Evolutionary conservation across 2,113 vertebrate genomes (phyloP).

Genomic region (Bufo gargarizans): DNA sequence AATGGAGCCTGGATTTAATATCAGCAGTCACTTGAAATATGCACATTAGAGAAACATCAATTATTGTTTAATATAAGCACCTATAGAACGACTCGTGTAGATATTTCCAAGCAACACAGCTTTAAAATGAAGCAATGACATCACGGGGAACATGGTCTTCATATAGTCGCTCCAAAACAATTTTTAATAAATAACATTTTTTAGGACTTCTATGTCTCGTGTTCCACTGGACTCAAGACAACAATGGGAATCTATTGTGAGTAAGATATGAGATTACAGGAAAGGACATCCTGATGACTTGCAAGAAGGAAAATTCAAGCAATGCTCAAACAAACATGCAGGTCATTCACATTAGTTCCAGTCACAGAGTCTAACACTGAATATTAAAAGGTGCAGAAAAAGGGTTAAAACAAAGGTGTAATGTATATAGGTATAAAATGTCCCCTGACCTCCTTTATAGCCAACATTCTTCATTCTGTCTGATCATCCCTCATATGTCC

Average conservation of each 20-base stretch:
- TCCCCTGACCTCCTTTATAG: constrained; percentile 49
- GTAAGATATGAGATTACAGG: not conserved
- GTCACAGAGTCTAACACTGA: not conserved
- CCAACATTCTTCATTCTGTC: constrained; percentile 44
- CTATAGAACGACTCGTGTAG: not conserved
- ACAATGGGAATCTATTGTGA: not conserved
- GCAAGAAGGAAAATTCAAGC: not conserved
- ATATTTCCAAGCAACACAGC: too few species aligned
- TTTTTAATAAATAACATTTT: not conserved
- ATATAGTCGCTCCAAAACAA: not conserved
- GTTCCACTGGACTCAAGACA: not conserved
- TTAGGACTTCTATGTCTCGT: not conserved
- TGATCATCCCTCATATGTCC: constrained; percentile 39
- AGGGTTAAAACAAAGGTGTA: not conserved
- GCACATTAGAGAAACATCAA: not conserved
- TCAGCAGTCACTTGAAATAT: not conserved
- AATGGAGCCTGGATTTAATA: constrained; percentile 3
- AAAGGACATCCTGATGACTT: not conserved
- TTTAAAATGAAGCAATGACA: not conserved
- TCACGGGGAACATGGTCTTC: not conserved
- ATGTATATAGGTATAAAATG: not conserved
- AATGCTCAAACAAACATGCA: not conserved
- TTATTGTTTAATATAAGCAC: not conserved
- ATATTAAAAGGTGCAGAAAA: not conserved
- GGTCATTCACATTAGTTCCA: constrained; percentile 20